phyloP scores from a whole-genome alignment of 2,797 vertebrate genomes.

The Saxicola maurus region DNA sequence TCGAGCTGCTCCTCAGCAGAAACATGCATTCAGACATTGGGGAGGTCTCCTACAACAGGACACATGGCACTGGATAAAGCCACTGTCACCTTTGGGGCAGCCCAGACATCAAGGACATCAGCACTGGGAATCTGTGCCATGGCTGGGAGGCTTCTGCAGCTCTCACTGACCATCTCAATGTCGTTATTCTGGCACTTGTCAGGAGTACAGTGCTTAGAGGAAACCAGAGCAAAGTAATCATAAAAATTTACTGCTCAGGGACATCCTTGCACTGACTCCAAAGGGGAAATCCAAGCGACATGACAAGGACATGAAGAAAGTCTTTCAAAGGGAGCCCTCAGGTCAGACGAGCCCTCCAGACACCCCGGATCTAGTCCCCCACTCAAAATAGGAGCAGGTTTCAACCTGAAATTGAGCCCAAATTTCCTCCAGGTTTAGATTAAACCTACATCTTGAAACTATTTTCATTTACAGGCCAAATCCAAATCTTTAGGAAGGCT shows the following conservation, averaged over 20 bases:
- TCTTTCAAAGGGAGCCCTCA: not conserved
- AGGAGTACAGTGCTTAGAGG: not conserved
- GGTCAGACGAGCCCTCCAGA: not conserved
- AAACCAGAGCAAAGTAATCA: not conserved
- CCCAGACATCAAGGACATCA: fast-evolving
- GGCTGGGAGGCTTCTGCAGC: not conserved
- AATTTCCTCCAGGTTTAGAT: not conserved
- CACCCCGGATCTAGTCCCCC: not conserved
- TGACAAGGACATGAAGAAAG: fast-evolving
- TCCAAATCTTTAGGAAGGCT: not conserved
- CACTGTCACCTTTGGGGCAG: not conserved
- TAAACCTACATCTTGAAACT: not conserved
- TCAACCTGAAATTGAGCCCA: not conserved
- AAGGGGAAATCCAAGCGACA: not conserved
- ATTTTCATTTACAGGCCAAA: not conserved
- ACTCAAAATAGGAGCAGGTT: not conserved
- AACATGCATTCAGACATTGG: not conserved
- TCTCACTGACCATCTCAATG: not conserved
- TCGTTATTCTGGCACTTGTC: not conserved
- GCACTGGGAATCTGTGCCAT: not conserved
- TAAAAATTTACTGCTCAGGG: not conserved
- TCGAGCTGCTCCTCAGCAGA: conserved; percentile 36
- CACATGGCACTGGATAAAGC: not conserved
- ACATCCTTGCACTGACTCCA: not conserved
- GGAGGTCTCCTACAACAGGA: not conserved